Percentiles rank a stretch among this genome's conserved stretches.
These are phyloP conservation scores for Melieria picta DNA, from an alignment of 2,888 invertebrate species.

Conservation along the genomic window DNA sequence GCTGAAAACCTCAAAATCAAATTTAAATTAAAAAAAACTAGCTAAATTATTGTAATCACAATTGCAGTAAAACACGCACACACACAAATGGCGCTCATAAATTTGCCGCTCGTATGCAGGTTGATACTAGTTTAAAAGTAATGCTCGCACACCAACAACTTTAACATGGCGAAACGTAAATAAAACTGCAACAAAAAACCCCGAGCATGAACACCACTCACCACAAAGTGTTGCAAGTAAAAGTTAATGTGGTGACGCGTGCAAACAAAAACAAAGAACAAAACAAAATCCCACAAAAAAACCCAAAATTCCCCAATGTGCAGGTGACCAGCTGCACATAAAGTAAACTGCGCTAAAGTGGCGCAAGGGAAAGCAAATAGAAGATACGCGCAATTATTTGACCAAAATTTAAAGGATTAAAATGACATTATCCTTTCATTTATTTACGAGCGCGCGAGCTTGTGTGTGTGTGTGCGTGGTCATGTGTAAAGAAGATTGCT, in stretches of 20 bases:
- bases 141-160: too few species aligned
- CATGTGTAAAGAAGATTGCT: too few species aligned
- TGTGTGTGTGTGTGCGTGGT: too few species aligned
- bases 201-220: constrained; percentile 21
- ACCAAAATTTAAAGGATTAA: constrained; percentile 58
- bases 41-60: constrained; percentile 21
- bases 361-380: neutral
- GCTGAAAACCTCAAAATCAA: constrained; percentile 20
- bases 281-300: too few species aligned
- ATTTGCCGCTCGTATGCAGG: neutral
- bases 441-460: constrained; percentile 42
- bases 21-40: constrained; percentile 17
- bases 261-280: too few species aligned
- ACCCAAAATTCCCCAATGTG: too few species aligned
- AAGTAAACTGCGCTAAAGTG: neutral
- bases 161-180: too few species aligned
- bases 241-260: too few species aligned
- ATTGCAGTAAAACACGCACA: constrained; percentile 9
- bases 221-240: constrained; percentile 2
- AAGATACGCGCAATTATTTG: constrained; percentile 24
- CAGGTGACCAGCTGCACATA: neutral
- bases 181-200: neutral
- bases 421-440: constrained; percentile 58
- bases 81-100: neutral
- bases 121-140: too few species aligned